phyloP scores from a whole-genome alignment of 2,888 invertebrate genomes.

The Entomobrya proxima region DNA sequence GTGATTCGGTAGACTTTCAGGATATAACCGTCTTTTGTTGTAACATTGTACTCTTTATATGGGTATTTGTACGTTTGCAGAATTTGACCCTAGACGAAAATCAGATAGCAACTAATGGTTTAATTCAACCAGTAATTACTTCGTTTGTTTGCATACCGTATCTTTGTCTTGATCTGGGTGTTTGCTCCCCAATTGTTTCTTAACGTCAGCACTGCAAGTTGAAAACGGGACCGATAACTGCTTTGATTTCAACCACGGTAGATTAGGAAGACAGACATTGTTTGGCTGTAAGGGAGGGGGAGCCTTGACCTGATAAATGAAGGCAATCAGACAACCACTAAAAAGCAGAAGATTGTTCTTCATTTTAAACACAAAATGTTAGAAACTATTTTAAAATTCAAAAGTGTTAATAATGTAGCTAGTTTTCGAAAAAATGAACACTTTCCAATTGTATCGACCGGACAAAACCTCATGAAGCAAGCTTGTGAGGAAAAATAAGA shows the following conservation, averaged over 20 bases:
- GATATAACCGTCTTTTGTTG: slow-evolving; percentile 59
- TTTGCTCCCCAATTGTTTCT: not conserved
- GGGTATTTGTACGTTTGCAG: not conserved
- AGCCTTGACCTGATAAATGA: too few species aligned
- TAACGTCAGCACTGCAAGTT: not conserved
- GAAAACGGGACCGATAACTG: not conserved
- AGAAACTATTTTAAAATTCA: too few species aligned
- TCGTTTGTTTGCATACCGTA: slow-evolving; percentile 19
- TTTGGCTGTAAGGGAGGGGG: not conserved
- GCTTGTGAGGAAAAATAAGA: too few species aligned
- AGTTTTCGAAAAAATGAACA: too few species aligned
- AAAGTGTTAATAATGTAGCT: too few species aligned
- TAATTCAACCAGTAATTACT: too few species aligned
- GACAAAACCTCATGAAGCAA: too few species aligned
- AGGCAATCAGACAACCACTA: too few species aligned
- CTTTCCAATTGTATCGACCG: too few species aligned
- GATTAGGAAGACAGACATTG: not conserved
- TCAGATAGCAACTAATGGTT: too few species aligned
- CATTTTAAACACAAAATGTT: too few species aligned
- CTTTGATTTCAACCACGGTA: not conserved
- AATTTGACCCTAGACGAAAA: not conserved
- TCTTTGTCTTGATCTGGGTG: slow-evolving; percentile 33
- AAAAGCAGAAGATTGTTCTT: too few species aligned
- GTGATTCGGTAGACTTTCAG: slow-evolving; percentile 27
- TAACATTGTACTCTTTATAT: slow-evolving; percentile 7